Conservation (phyloP, 1,140 invertebrate species). For the Muscidifurax raptorellus region DNA sequence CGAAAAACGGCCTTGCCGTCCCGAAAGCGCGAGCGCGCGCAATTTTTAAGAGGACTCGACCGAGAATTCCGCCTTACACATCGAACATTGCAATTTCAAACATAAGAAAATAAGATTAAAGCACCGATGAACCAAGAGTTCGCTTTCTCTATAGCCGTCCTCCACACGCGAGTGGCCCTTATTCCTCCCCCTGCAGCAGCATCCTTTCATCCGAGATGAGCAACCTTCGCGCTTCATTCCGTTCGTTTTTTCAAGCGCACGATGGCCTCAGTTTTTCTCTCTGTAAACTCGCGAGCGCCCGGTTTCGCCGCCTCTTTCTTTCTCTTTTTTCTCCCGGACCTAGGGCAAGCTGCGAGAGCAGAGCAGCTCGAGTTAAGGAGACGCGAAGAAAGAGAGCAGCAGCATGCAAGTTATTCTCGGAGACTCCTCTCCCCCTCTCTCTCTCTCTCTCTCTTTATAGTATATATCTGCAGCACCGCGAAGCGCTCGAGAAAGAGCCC, state of each 20-base stretch:
- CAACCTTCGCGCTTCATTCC: slow-evolving; percentile 6
- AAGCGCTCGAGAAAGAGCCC: no score
- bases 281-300: slow-evolving; percentile 50
- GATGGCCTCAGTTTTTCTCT: slow-evolving; percentile 56
- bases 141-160: slow-evolving; percentile 20
- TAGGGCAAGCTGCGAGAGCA: slow-evolving; percentile 64
- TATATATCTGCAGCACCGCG: background rate
- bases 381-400: slow-evolving; percentile 54
- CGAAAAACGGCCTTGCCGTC: slow-evolving; percentile 42
- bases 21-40: slow-evolving; percentile 28
- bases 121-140: slow-evolving; percentile 44
- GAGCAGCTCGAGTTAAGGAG: slow-evolving; percentile 56
- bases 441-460: background rate
- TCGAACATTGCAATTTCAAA: no score
- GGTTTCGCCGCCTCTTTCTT: slow-evolving; percentile 59
- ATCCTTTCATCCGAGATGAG: slow-evolving; percentile 46
- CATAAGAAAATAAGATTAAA: slow-evolving; percentile 43
- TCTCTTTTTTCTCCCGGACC: slow-evolving; percentile 70
- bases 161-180: no score
- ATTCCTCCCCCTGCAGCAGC: background rate
- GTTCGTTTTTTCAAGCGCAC: slow-evolving; percentile 40
- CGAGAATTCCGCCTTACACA: slow-evolving; percentile 43
- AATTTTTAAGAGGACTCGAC: slow-evolving; percentile 24
- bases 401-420: slow-evolving; percentile 75
- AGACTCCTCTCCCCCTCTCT: slow-evolving; percentile 69